These are phyloP conservation scores for Hipparchia sbordonii DNA, from an alignment of 2,888 invertebrate genomes.

Conservation along the genomic window DNA sequence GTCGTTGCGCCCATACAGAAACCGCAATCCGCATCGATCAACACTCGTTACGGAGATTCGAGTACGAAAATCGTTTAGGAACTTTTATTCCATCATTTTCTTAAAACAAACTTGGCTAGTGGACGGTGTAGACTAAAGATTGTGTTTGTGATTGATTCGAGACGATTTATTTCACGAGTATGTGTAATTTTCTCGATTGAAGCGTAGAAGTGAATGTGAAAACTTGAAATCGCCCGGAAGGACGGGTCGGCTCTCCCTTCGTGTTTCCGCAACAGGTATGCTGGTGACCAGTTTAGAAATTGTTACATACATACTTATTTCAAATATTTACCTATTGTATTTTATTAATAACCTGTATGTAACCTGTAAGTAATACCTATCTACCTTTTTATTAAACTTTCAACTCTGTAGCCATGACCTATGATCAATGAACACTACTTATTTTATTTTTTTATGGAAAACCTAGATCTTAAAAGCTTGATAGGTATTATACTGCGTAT, in stretches of 20 bases:
- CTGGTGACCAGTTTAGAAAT: constrained; percentile 34
- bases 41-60: constrained; percentile 37
- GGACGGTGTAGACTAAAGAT: constrained; percentile 11
- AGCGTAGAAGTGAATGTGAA: constrained; percentile 62
- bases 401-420: no score
- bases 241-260: constrained; percentile 63
- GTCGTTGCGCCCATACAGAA: constrained; percentile 37
- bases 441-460: no score
- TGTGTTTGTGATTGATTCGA: constrained; percentile 19
- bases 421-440: no score
- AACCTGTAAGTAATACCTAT: no score
- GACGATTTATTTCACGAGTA: constrained; percentile 21
- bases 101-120: neutral
- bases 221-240: constrained; percentile 63
- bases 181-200: constrained; percentile 33
- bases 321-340: neutral
- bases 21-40: constrained; percentile 14
- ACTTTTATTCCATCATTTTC: neutral
- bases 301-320: neutral
- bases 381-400: no score
- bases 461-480: no score
- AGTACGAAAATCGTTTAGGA: constrained; percentile 23
- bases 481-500: no score
- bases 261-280: constrained; percentile 66
- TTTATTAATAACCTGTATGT: no score